These are phyloP conservation scores for Spheniscus mendiculus DNA, from an alignment of 2,113 vertebrate species.

Conservation along the genomic window DNA sequence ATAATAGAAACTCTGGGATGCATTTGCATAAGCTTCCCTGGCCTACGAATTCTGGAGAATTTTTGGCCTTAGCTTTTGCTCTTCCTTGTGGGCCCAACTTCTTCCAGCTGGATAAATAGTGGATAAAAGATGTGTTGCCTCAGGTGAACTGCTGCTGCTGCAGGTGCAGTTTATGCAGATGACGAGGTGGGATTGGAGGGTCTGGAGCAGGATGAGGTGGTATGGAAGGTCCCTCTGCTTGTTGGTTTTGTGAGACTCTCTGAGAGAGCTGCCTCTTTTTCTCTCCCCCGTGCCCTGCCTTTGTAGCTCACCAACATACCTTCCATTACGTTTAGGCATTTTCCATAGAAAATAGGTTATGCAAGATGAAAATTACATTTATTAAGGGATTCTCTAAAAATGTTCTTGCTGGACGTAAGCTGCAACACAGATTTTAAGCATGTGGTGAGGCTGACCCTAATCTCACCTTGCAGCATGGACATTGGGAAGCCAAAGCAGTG, in stretches of 20 bases:
- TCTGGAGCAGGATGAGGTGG: background rate
- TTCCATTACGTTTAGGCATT: rapidly evolving
- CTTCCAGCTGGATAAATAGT: background rate
- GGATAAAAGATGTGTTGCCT: background rate
- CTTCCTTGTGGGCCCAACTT: background rate
- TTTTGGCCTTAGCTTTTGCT: background rate
- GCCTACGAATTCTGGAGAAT: background rate
- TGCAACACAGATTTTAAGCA: background rate
- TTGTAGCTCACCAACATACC: background rate
- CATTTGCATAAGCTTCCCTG: background rate
- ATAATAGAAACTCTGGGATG: background rate
- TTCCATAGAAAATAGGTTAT: background rate
- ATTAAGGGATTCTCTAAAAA: background rate
- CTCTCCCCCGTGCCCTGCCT: background rate
- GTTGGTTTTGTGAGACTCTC: background rate
- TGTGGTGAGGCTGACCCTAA: rapidly evolving
- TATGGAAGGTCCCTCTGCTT: background rate
- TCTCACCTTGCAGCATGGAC: background rate
- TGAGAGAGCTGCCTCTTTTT: background rate
- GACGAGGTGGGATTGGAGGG: background rate
- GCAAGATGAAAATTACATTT: background rate
- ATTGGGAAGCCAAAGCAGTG: background rate
- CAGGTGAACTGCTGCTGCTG: background rate
- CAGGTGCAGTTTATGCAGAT: background rate
- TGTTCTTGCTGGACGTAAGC: rapidly evolving